These are phyloP conservation scores for Drosophila parabipectinata DNA, from an alignment of 1,140 invertebrate species.

Conservation along the genomic window DNA sequence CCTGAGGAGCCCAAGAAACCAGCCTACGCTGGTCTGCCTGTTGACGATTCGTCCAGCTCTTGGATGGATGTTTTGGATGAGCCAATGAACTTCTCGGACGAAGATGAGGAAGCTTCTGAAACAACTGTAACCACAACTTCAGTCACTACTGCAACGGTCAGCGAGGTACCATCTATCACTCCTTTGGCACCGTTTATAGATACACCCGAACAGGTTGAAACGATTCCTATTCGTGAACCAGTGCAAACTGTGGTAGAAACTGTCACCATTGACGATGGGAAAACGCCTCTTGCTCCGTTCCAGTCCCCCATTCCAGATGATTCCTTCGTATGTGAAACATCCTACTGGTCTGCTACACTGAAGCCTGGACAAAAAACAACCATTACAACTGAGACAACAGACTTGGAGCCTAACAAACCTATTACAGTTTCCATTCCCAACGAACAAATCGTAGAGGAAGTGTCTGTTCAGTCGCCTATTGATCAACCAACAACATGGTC, in stretches of 20 bases:
- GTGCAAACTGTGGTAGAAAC: neutral
- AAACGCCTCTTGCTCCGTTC: conserved; percentile 20
- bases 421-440: conserved; percentile 54
- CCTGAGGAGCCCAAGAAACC: conserved; percentile 46
- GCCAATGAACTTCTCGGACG: conserved; percentile 84
- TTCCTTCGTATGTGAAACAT: conserved; percentile 73
- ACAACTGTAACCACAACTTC: neutral
- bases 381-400: conserved; percentile 6
- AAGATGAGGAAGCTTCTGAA: conserved; percentile 32
- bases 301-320: conserved; percentile 5
- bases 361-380: conserved; percentile 52
- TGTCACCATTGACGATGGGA: neutral
- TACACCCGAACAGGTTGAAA: neutral
- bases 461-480: conserved; percentile 69
- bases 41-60: conserved; percentile 84
- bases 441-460: conserved; percentile 33
- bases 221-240: neutral
- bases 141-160: neutral
- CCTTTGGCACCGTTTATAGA: neutral
- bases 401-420: conserved; percentile 11
- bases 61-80: conserved; percentile 86
- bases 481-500: conserved; percentile 81
- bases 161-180: neutral
- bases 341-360: conserved; percentile 77
- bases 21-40: conserved; percentile 84